phyloP scores from a whole-genome alignment of 2,113 vertebrate genomes.

The Phrynosoma blainvillii region DNA sequence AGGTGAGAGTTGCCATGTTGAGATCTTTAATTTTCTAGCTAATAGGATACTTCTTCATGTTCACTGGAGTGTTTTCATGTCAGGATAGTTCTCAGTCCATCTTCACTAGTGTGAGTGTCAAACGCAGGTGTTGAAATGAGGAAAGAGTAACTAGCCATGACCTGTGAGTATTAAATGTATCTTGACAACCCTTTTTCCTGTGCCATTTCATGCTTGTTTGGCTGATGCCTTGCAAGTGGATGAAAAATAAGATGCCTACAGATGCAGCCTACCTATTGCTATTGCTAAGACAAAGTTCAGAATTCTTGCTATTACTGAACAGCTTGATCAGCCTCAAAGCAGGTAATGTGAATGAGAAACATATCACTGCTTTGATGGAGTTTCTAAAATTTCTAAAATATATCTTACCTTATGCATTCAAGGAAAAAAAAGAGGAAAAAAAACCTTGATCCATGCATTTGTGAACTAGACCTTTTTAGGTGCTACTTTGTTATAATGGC shows the following conservation, averaged over 20 bases:
- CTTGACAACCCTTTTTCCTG: conserved; percentile 36
- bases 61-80: conserved; percentile 35
- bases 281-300: not conserved
- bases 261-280: not conserved
- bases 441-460: too few relatives aligned
- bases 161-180: conserved; percentile 34
- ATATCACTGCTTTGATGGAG: not conserved
- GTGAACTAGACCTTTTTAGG: too few relatives aligned
- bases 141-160: conserved; percentile 41
- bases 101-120: conserved; percentile 26
- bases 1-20: not conserved
- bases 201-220: conserved; percentile 14
- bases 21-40: conserved; percentile 17
- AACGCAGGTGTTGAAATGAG: conserved; percentile 34
- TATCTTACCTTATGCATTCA: too few relatives aligned
- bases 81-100: not conserved
- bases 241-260: conserved; percentile 30
- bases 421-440: too few relatives aligned
- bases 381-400: not conserved
- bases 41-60: conserved; percentile 3
- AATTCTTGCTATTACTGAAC: not conserved
- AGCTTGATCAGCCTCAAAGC: not conserved
- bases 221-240: conserved; percentile 5
- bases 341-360: not conserved
- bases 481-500: too few relatives aligned